phyloP scores from a whole-genome alignment of 2,113 vertebrate species.

The Sinocyclocheilus anshuiensis region DNA sequence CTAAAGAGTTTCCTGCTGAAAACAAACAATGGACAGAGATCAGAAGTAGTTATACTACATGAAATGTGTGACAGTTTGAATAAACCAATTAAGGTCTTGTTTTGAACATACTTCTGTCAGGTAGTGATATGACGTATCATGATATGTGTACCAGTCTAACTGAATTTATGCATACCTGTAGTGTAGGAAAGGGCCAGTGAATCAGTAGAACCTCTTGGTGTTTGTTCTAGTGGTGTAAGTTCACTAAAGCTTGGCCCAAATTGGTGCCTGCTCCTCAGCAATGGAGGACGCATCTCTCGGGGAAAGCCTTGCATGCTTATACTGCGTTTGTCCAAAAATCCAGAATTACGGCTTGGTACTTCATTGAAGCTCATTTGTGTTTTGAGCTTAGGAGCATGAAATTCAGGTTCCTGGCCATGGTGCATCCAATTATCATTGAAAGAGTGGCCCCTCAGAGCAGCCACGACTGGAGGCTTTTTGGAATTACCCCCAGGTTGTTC shows the following conservation, averaged over 20 bases:
- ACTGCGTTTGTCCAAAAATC: conserved; percentile 86
- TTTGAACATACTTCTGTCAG: not conserved
- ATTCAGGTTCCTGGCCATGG: conserved; percentile 82
- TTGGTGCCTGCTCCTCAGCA: conserved; percentile 89
- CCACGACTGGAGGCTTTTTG: conserved; percentile 85
- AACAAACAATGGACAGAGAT: conserved; percentile 34
- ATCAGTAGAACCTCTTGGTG: conserved; percentile 92
- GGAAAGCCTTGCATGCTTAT: conserved; percentile 90
- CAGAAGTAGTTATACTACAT: not conserved
- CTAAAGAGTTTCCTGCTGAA: conserved; percentile 83
- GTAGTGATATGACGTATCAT: not conserved
- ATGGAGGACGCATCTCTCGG: conserved; percentile 71
- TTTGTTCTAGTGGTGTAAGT: conserved; percentile 88
- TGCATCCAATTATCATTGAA: conserved; percentile 89
- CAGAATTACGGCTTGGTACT: conserved; percentile 78
- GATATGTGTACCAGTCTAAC: not conserved
- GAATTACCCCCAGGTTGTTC: conserved; percentile 82
- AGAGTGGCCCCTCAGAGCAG: conserved; percentile 87
- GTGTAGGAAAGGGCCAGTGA: conserved; percentile 89
- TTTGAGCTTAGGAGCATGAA: conserved; percentile 84
- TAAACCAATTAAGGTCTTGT: not conserved
- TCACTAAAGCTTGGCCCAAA: conserved; percentile 91
- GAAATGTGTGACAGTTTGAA: not conserved
- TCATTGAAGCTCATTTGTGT: conserved; percentile 92
- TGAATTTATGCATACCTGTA: conserved; percentile 77